Conservation (phyloP, 2,888 invertebrate genomes). For the Aphelenchoides bicaudatus region DNA sequence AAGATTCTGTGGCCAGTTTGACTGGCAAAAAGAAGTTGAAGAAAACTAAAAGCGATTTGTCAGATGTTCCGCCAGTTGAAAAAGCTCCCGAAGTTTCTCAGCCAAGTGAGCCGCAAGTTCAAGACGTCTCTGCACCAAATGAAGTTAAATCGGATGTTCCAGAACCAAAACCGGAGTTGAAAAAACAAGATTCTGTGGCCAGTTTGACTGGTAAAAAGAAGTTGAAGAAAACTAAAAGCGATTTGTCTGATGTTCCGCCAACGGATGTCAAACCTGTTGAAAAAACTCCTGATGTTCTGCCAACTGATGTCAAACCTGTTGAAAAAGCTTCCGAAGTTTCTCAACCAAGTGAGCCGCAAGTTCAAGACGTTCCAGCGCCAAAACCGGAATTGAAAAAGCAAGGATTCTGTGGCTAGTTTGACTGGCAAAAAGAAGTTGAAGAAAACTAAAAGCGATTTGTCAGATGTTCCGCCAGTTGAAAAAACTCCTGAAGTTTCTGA, state of each 20-base stretch:
- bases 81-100: too few relatives aligned
- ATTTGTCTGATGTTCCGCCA: too few relatives aligned
- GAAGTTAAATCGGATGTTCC: too few relatives aligned
- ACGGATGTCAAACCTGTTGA: too few relatives aligned
- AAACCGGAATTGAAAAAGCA: background rate
- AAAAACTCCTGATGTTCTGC: too few relatives aligned
- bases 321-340: too few relatives aligned
- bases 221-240: background rate
- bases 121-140: background rate
- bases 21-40: background rate
- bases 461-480: too few relatives aligned
- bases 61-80: too few relatives aligned
- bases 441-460: background rate
- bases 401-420: background rate
- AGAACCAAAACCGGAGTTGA: too few relatives aligned
- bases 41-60: background rate
- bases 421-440: background rate
- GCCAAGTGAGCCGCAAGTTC: background rate
- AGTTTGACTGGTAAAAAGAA: background rate
- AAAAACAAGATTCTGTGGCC: background rate
- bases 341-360: too few relatives aligned
- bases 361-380: background rate
- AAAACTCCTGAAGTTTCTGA: too few relatives aligned
- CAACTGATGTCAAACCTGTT: background rate
- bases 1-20: background rate